Conservation (phyloP, 2,113 vertebrate genomes). For the Orthonyx spaldingii region DNA sequence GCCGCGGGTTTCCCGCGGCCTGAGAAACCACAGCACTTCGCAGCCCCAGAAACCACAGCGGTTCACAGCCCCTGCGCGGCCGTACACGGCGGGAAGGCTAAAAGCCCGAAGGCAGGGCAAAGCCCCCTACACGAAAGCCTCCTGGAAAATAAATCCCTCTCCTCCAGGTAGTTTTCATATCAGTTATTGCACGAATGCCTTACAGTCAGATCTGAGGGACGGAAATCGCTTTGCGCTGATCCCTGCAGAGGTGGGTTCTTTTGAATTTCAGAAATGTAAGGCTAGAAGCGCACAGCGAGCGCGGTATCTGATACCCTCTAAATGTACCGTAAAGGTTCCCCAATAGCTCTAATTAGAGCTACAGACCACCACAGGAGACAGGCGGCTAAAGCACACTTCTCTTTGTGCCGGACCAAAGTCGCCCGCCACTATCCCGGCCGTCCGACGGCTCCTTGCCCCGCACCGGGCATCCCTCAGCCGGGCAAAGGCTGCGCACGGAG, state of each 20-base stretch:
- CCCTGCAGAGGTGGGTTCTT: slow-evolving; percentile 46
- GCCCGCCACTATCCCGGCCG: accelerated
- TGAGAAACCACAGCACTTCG: background rate
- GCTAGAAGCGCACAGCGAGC: slow-evolving; percentile 49
- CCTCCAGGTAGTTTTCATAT: background rate
- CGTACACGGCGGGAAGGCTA: background rate
- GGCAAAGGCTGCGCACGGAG: accelerated
- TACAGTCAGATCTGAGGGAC: slow-evolving; percentile 36
- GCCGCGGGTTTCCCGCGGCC: background rate
- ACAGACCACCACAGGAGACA: slow-evolving; percentile 64
- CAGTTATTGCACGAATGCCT: background rate
- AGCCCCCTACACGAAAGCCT: background rate
- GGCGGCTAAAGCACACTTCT: slow-evolving; percentile 1
- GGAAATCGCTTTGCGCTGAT: slow-evolving; percentile 31
- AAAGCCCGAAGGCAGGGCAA: background rate
- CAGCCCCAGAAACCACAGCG: background rate
- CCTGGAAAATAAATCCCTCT: background rate
- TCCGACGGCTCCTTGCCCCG: background rate
- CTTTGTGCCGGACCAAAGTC: background rate
- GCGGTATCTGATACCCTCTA: slow-evolving; percentile 39
- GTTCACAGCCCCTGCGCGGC: background rate
- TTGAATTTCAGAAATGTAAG: slow-evolving; percentile 66
- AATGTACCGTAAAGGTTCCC: slow-evolving; percentile 61
- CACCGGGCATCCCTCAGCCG: background rate
- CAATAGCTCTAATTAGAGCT: slow-evolving; percentile 57